These are phyloP conservation scores for Acestrorhynchus altus DNA, from an alignment of 2,797 vertebrate species.

Conservation along the genomic window DNA sequence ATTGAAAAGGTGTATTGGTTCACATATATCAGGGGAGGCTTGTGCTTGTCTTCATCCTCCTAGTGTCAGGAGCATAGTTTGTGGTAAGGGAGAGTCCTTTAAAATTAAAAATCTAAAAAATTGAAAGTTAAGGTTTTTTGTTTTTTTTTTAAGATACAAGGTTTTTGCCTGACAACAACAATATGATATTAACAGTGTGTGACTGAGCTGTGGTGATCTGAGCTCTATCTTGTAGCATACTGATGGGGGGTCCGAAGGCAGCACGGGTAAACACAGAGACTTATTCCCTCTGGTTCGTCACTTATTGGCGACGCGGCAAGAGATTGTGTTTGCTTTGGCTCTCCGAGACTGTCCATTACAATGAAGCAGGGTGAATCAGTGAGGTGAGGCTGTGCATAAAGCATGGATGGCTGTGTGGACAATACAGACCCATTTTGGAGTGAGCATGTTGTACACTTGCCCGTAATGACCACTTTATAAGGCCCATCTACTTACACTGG, in stretches of 20 bases:
- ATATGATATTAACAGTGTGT: too few species aligned
- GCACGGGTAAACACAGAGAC: conserved; percentile 51
- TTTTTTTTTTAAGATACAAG: too few species aligned
- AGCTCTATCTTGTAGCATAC: conserved; percentile 40
- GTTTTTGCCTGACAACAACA: too few species aligned
- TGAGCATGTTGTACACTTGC: not conserved
- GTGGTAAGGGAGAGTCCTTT: too few species aligned
- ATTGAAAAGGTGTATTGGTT: too few species aligned
- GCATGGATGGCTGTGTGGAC: not conserved
- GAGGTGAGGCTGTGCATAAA: conserved; percentile 43
- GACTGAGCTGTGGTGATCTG: not conserved
- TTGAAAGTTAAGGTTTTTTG: too few species aligned
- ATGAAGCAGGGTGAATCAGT: conserved; percentile 52
- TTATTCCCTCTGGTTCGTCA: conserved; percentile 45
- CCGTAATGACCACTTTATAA: not conserved
- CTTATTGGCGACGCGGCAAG: conserved; percentile 50
- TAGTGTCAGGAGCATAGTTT: too few species aligned
- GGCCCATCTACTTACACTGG: not conserved
- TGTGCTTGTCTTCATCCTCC: too few species aligned
- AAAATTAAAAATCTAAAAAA: too few species aligned
- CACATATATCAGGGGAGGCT: too few species aligned
- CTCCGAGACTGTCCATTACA: conserved; percentile 38
- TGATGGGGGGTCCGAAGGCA: conserved; percentile 44
- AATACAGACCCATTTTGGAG: not conserved
- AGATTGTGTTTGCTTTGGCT: conserved; percentile 56